These are phyloP conservation scores for Drosophila rhopaloa DNA, from an alignment of 1,140 invertebrate genomes.

Conservation along the genomic window DNA sequence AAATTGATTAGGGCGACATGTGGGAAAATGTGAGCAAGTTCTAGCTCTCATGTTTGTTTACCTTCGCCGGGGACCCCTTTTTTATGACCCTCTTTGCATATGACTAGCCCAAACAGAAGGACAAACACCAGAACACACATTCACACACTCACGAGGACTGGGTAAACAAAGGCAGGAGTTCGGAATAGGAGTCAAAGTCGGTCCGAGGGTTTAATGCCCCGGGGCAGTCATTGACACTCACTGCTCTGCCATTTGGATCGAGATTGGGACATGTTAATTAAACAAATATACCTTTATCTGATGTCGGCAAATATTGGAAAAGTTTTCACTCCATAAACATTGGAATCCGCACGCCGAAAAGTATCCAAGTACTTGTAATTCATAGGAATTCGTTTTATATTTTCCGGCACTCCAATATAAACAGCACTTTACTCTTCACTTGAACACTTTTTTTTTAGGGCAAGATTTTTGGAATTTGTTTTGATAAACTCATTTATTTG, in stretches of 20 bases:
- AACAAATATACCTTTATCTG: conserved; percentile 32
- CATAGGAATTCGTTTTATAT: not conserved
- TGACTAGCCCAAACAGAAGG: conserved; percentile 38
- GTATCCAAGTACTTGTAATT: not conserved
- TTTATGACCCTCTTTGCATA: conserved; percentile 44
- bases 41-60: conserved; percentile 26
- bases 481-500: too few relatives aligned
- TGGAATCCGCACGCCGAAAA: conserved; percentile 12
- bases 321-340: conserved; percentile 21
- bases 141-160: conserved; percentile 11
- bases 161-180: conserved; percentile 31
- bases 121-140: conserved; percentile 14
- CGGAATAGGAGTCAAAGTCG: conserved; percentile 14
- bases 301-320: conserved; percentile 16
- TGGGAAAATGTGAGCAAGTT: conserved; percentile 32
- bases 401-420: not conserved
- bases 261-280: conserved; percentile 29
- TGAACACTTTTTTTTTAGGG: not conserved
- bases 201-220: conserved; percentile 43
- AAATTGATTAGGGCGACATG: conserved; percentile 31
- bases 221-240: conserved; percentile 44
- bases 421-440: conserved; percentile 5
- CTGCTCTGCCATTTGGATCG: conserved; percentile 17
- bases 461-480: too few relatives aligned
- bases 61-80: conserved; percentile 10